phyloP scores from a whole-genome alignment of 2,797 vertebrate genomes.

The Cryptoblepharus egeriae region DNA sequence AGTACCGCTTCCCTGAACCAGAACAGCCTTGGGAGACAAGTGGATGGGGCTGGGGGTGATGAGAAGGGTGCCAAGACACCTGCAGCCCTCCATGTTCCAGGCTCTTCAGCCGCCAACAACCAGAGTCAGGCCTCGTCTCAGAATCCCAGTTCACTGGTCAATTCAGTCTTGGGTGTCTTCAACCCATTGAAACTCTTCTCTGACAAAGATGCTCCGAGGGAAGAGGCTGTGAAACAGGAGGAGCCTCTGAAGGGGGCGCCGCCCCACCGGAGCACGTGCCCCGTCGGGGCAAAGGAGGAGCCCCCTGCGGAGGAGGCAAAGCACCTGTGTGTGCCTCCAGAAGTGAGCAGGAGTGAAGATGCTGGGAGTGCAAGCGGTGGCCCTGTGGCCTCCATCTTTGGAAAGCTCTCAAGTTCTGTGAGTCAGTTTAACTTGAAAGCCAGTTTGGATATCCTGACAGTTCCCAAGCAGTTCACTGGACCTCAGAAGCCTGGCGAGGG shows the following conservation, averaged over 20 bases:
- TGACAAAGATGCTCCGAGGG: constrained; percentile 71
- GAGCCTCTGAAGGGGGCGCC: constrained; percentile 41
- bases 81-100: constrained; percentile 1
- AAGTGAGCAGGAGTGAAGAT: constrained; percentile 29
- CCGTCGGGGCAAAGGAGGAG: constrained; percentile 22
- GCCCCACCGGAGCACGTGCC: constrained; percentile 16
- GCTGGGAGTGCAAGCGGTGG: constrained; percentile 19
- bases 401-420: constrained; percentile 60
- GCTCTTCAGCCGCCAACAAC: constrained; percentile 6
- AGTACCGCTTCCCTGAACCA: constrained; percentile 73
- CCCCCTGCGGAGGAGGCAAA: not conserved
- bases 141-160: constrained; percentile 73
- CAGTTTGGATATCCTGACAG: constrained; percentile 54
- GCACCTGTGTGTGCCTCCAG: constrained; percentile 24
- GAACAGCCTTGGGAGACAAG: constrained; percentile 49
- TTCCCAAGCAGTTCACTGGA: constrained; percentile 51
- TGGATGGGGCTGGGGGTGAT: constrained; percentile 10
- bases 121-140: constrained; percentile 49
- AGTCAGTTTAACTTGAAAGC: constrained; percentile 65
- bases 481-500: constrained; percentile 50
- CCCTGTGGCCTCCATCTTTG: constrained; percentile 57
- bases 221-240: constrained; percentile 48
- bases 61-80: constrained; percentile 28
- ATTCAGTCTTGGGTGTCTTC: constrained; percentile 82
- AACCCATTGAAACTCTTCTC: constrained; percentile 85